A percentile compares a stretch with the other conserved stretches of the same genome.
phyloP scores from a whole-genome alignment of 2,113 vertebrate species.

The Megaptera novaeangliae region DNA sequence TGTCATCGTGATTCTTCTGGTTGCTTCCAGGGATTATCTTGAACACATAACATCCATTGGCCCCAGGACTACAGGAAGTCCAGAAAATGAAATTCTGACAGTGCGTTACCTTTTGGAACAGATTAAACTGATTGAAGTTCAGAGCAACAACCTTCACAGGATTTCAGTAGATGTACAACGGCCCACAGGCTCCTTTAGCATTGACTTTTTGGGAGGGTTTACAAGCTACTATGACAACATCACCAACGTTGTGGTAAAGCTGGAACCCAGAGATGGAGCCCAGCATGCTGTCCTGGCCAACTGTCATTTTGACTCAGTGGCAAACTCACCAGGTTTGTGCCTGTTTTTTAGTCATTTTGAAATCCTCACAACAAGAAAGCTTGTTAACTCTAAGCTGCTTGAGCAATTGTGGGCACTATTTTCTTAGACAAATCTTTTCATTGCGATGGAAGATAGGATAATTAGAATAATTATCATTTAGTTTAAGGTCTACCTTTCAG shows the following conservation, averaged over 20 bases:
- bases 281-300: constrained; percentile 94
- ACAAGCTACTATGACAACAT: constrained; percentile 97
- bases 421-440: neutral
- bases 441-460: neutral
- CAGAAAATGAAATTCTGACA: constrained; percentile 91
- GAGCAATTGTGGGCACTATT: neutral
- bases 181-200: constrained; percentile 95
- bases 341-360: neutral
- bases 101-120: constrained; percentile 93
- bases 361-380: neutral
- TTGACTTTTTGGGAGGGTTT: constrained; percentile 97
- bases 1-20: constrained; percentile 37
- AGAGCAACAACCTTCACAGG: constrained; percentile 83
- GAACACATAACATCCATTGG: constrained; percentile 93
- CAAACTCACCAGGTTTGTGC: constrained; percentile 91
- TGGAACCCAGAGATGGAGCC: constrained; percentile 89
- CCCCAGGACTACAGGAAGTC: constrained; percentile 93
- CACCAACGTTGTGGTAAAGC: constrained; percentile 92
- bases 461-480: neutral
- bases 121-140: constrained; percentile 85
- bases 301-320: constrained; percentile 97
- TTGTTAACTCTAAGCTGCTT: neutral
- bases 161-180: constrained; percentile 90
- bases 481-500: neutral
- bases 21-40: constrained; percentile 87